These are phyloP conservation scores for Lateolabrax maculatus DNA, from an alignment of 2,797 vertebrate genomes.

Conservation along the genomic window DNA sequence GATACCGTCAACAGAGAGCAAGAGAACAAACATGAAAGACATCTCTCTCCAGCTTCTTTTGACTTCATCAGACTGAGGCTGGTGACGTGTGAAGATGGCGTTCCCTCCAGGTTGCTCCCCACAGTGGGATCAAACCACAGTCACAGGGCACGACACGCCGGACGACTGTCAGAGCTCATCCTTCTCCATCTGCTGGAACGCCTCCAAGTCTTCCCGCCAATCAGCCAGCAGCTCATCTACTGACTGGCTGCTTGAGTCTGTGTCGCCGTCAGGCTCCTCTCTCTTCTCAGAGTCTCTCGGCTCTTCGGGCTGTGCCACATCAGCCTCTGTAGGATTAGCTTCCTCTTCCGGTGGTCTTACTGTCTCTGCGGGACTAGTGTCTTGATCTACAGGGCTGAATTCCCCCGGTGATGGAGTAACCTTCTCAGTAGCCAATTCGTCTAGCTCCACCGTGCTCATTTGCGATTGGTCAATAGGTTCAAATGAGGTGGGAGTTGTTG, in stretches of 20 bases:
- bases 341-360: conserved; percentile 48
- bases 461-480: conserved; percentile 71
- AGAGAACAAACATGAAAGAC: conserved; percentile 31
- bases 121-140: conserved; percentile 46
- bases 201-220: conserved; percentile 99
- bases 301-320: conserved; percentile 30
- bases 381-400: conserved; percentile 44
- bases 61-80: conserved; percentile 40
- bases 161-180: conserved; percentile 94
- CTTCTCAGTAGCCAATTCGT: conserved; percentile 47
- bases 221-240: conserved; percentile 95
- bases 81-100: conserved; percentile 37
- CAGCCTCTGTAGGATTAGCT: conserved; percentile 1
- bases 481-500: conserved; percentile 70
- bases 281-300: conserved; percentile 74
- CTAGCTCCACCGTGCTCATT: conserved; percentile 64
- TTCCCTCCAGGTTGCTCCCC: conserved; percentile 19
- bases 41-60: conserved; percentile 43
- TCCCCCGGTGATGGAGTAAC: conserved; percentile 58
- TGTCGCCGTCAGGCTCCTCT: conserved; percentile 83
- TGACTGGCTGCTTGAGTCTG: conserved; percentile 84
- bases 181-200: conserved; percentile 99
- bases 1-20: conserved; percentile 45
- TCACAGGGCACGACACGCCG: conserved; percentile 38
- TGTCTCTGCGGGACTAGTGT: conserved; percentile 47